phyloP scores from a whole-genome alignment of 1,140 invertebrate genomes.

The Pentalonia nigronervosa region DNA sequence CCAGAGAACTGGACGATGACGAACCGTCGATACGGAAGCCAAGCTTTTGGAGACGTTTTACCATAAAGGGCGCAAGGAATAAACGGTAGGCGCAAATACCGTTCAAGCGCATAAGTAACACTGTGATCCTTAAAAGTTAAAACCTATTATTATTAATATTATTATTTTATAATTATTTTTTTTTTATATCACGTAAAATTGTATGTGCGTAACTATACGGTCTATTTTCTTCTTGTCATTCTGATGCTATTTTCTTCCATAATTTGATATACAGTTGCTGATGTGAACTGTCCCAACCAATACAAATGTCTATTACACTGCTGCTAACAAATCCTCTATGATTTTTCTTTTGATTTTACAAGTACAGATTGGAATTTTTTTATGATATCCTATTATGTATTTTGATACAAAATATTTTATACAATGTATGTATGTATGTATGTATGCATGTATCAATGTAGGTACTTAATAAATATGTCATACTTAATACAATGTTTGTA shows the following conservation, averaged over 20 bases:
- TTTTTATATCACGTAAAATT: neutral
- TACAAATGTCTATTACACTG: too few species aligned
- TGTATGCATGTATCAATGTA: neutral
- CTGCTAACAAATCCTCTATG: neutral
- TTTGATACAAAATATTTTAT: neutral
- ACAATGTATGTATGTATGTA: neutral
- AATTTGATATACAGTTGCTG: neutral
- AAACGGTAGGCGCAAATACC: constrained; percentile 68
- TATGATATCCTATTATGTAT: neutral
- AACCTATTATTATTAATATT: constrained; percentile 27
- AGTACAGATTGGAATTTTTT: neutral
- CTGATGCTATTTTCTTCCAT: neutral
- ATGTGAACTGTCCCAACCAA: neutral
- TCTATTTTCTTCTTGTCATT: neutral
- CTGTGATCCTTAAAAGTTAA: constrained; percentile 24
- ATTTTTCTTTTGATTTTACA: neutral
- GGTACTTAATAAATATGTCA: neutral
- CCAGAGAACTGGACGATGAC: constrained; percentile 65
- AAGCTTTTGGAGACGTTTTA: constrained; percentile 77
- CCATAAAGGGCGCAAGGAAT: constrained; percentile 72
- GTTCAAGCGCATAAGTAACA: neutral
- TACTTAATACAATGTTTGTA: neutral
- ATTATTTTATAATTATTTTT: constrained; percentile 22
- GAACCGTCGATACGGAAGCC: constrained; percentile 69
- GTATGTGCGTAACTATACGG: neutral